Evolutionary conservation across 2,797 vertebrate genomes (phyloP), one percentile per base, ranked within the genome.

Genomic region (Pangasius macronema): DNA sequence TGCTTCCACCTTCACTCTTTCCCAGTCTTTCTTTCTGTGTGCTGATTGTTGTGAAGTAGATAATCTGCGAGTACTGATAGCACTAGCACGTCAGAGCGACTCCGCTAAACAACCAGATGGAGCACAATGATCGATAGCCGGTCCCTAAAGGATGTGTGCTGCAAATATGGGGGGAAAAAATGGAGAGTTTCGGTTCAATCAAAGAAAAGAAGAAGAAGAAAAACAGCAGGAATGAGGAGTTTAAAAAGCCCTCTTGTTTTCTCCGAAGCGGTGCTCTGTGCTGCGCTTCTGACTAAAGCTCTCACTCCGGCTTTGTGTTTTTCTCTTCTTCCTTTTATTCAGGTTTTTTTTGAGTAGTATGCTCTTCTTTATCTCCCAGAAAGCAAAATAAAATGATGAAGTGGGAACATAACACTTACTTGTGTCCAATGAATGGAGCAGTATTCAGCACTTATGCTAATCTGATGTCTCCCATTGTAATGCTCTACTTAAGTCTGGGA

Each of bases 301-400:
- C 53, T 57, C 67, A 3, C 63, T 79, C 46, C 16, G 36, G 55
- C 79, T 82, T 73, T 82, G 39, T 86, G 20, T 59, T 72, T 80
- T 65, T 39, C 39, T 77, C 10, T 68, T 36, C 75, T 53, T 51
- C 8, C 61, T 80, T 30, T 57, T 68, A 27, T 76, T 61, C 22
- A 5, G 51, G 33, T 76, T 27, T 33, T 67, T 49, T 86, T 61
- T 5, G 36, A 75, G 33, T 14, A 61, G 39, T 27, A 13, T 24
- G 30, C 24, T 82, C 46, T 68, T 86, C 63, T 65, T 83, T 70
- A 76, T 57, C 82, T 57, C 72, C 1, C 68, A 65, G 46, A 76
- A 73, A 57, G 55, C 79, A 42, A 82, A 86, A 86, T 36, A 76
- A 75, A 82, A 73, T 33, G 79, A 87, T 76, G 53, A 73, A 82